Base-by-base conservation (phyloP, 35 echinoderm and acorn worm genomes). In the Lytechinus variegatus region DNA sequence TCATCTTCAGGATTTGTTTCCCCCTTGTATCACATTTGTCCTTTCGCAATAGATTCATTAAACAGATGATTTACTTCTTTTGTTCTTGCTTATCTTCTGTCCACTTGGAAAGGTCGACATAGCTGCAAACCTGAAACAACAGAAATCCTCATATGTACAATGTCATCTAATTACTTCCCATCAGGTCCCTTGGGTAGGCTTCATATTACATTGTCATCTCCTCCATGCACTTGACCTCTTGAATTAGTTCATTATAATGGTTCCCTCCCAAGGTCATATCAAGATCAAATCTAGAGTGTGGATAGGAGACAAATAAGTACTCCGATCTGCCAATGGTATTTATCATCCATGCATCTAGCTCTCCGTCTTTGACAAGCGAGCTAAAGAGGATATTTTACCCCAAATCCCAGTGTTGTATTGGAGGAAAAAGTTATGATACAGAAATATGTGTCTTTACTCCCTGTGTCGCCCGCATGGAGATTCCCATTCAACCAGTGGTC, bases 271-370 rank as follows among this genome's bases (percentile, higher is more conserved):
- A 90, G 88, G 88, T 90, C 88, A 90, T 5, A 90, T 90, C 88
- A 90, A 90, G 28, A 54, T 90, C 88, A 90, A 90, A 90, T 90
- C 52, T 90, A 54, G 52, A 90, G 52, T 90, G 88, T 90, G 88
- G 52, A 90, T 54, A 1, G 88, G 28, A 44, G 88, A 5, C 29
- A 9, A 12, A 7, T 90, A 44, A 90, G 28, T 54, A 54, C 10
- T 44, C 88, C 29, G 88, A 52, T 44, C 88, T 90, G 88, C 52
- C 88, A 90, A 16, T 90, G 88, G 88, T 90, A 90, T 90, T 90
- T 90, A 90, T 90, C 88, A 90, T 90, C 52, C 88, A 0, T 5
- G 66, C 66, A n/a, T 79, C 66, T 79, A n/a, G 19, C 19, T n/a
- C 66, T 79, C 66, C 14, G 19, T 79, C 66, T 79, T 1, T 79